Percentiles rank a stretch among this genome's conserved stretches.
phyloP scores from a whole-genome alignment of 2,797 vertebrate species.

The Miopithecus talapoin region DNA sequence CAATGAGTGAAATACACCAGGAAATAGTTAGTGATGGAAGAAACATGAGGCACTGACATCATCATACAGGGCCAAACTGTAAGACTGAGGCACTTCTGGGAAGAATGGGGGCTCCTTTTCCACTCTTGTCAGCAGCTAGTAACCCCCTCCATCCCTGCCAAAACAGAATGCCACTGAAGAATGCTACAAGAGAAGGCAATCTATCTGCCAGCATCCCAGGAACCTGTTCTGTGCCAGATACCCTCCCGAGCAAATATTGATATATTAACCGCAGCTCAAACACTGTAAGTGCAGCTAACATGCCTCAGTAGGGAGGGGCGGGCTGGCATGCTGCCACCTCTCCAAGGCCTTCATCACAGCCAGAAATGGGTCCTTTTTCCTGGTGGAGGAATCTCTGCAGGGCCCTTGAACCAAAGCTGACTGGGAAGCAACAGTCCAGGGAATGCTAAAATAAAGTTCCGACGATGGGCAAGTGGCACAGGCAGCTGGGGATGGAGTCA shows the following conservation, averaged over 20 bases:
- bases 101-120: not conserved
- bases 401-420: not conserved
- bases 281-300: conserved; percentile 77
- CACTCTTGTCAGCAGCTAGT: conserved; percentile 35
- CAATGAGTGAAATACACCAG: not conserved
- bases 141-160: not conserved
- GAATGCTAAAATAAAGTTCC: not conserved
- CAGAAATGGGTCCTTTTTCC: conserved; percentile 61
- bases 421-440: not conserved
- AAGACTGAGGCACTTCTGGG: not conserved
- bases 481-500: not conserved
- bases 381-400: not conserved
- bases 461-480: not conserved
- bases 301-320: conserved; percentile 73
- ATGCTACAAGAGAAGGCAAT: not conserved
- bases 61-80: not conserved
- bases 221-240: conserved; percentile 78
- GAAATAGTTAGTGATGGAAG: not conserved
- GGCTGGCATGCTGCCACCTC: conserved; percentile 78
- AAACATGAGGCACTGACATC: not conserved
- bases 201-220: conserved; percentile 61
- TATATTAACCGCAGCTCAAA: conserved; percentile 82
- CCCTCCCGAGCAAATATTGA: conserved; percentile 85
- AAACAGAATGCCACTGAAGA: conserved; percentile 13
- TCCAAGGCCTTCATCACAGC: conserved; percentile 58